Evolutionary conservation across 1,140 invertebrate genomes (phyloP), one percentile per base, ranked within the genome.

Genomic region (Pseudomyrmex sp.): DNA sequence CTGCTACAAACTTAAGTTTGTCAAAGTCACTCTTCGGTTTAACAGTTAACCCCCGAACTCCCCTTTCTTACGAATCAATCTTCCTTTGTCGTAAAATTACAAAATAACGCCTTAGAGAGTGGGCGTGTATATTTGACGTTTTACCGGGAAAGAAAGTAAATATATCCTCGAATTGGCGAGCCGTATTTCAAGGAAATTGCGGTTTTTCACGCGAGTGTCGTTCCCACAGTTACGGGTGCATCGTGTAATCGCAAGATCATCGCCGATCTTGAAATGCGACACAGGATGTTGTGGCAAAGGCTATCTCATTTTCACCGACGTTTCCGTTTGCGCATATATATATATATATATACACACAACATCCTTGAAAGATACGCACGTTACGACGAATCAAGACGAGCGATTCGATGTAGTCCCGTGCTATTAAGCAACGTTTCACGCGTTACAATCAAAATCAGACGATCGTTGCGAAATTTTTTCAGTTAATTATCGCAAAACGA

Each of bases 161-260:
- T 48, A 5, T 56, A 50, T 84, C 70, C 70, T 69, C 52, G 50
- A 74, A 77, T 80, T 52, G 12, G 26, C 50, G 26, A 20, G 18
- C 48, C 15, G 58, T n/a, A 61, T 9, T 50, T 61, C 44, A 35
- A 88, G 90, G 91, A 91, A 86, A 79, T 92, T 91, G 91, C 69
- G 90, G 91, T 91, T 88, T 85, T 50, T 46, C 35, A 26, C 18
- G 46, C 59, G 75, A 77, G 84, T 68, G 79, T 82, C 73, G 68
- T 89, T 90, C 85, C 76, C 82, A 72, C 75, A 63, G 58, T 44
- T 61, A 46, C 18, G 48, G 54, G 46, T 61, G 59, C 70, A 84
- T 72, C 48, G 54, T 35, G 35, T 44, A 58, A 70, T 35, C 59
- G 59, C 65, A 46, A 54, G 8, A 70, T 65, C 76, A 69, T 56